Conservation (phyloP, 2,113 vertebrate species). For the Lophius piscatorius region DNA sequence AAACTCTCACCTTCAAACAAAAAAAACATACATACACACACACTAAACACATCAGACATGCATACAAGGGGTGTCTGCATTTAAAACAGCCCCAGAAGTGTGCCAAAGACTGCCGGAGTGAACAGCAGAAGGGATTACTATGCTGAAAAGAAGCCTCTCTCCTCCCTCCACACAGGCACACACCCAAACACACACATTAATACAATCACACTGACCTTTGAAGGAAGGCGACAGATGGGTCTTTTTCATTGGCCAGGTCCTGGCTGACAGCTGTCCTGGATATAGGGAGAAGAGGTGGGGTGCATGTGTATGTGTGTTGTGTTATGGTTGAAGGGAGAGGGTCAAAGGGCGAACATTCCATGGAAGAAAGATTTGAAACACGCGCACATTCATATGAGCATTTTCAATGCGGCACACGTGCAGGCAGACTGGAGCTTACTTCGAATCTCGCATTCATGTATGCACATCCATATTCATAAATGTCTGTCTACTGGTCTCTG, state of each 20-base stretch:
- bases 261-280: slow-evolving; percentile 77
- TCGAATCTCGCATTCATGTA: slow-evolving; percentile 43
- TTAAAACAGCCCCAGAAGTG: slow-evolving; percentile 68
- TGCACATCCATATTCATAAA: slow-evolving; percentile 67
- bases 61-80: slow-evolving; percentile 54
- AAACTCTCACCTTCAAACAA: slow-evolving; percentile 26
- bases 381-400: slow-evolving; percentile 35
- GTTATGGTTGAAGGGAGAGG: slow-evolving; percentile 18
- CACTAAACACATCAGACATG: slow-evolving; percentile 46
- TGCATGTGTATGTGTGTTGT: slow-evolving; percentile 8
- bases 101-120: slow-evolving; percentile 55
- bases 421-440: slow-evolving; percentile 6
- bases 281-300: slow-evolving; percentile 40
- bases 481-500: slow-evolving; percentile 29
- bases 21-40: slow-evolving; percentile 3
- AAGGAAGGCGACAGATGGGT: slow-evolving; percentile 81
- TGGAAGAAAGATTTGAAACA: slow-evolving; percentile 49
- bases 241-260: slow-evolving; percentile 71
- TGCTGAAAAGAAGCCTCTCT: slow-evolving; percentile 59
- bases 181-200: slow-evolving; percentile 49
- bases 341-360: slow-evolving; percentile 74
- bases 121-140: slow-evolving; percentile 66
- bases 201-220: slow-evolving; percentile 59
- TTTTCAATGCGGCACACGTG: slow-evolving; percentile 48
- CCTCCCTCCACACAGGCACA: slow-evolving; percentile 38